Conservation (phyloP, 2,113 vertebrate genomes). For the Protobothrops flavoviridis region DNA sequence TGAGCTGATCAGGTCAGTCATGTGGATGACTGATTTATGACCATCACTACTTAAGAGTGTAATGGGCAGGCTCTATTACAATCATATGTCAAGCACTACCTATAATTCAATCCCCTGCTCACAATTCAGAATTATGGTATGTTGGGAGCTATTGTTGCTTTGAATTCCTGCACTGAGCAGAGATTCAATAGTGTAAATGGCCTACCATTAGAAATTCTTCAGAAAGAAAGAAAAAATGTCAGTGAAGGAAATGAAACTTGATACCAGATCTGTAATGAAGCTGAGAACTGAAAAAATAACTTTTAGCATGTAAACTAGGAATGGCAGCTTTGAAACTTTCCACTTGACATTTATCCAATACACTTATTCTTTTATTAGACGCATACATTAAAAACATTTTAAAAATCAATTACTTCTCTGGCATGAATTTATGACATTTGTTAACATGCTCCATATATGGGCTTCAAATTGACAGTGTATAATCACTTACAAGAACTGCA, state of each 20-base stretch:
- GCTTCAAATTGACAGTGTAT: background rate
- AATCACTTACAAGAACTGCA: constrained; percentile 90
- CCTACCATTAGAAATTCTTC: background rate
- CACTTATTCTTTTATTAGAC: background rate
- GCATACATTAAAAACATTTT: background rate
- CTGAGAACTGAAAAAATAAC: background rate
- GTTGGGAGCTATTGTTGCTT: background rate
- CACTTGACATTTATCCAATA: background rate
- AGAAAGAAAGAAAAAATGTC: too few species aligned
- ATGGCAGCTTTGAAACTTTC: background rate
- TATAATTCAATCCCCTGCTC: background rate
- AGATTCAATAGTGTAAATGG: background rate
- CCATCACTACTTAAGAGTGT: background rate
- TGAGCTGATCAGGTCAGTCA: background rate
- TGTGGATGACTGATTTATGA: background rate
- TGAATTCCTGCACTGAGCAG: background rate
- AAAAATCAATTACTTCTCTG: background rate
- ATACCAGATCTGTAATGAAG: background rate
- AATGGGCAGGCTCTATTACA: background rate
- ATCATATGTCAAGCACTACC: background rate
- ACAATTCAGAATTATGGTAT: background rate
- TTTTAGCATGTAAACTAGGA: background rate
- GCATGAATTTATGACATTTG: background rate
- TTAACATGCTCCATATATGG: background rate
- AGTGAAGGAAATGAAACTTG: too few species aligned